A percentile compares a stretch with the other conserved stretches of the same genome.
Conservation (phyloP, 2,888 invertebrate species). For the Eutolmus rufibarbis region DNA sequence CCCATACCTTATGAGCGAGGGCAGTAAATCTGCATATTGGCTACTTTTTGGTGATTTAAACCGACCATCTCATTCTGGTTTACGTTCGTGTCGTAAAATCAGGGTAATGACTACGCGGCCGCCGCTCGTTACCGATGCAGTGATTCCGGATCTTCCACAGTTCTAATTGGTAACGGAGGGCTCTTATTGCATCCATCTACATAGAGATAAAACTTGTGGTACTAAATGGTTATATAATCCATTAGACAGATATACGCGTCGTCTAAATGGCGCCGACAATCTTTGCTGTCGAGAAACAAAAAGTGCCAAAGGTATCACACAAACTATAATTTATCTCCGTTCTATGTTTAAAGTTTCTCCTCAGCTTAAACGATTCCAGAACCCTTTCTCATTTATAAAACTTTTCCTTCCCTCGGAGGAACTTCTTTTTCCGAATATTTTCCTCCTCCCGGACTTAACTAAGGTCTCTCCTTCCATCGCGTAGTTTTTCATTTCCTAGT, state of each 20-base stretch:
- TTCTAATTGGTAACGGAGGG: conserved; percentile 26
- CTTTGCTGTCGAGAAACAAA: conserved; percentile 51
- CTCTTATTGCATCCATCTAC: conserved; percentile 16
- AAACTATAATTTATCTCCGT: conserved; percentile 53
- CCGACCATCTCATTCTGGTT: not conserved
- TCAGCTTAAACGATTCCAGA: conserved; percentile 51
- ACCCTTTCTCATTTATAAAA: conserved; percentile 51
- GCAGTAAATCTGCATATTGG: conserved; percentile 27
- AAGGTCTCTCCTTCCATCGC: conserved; percentile 31
- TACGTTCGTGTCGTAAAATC: conserved; percentile 4
- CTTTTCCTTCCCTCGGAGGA: conserved; percentile 49
- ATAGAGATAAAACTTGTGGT: conserved; percentile 49
- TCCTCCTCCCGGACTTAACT: conserved; percentile 21
- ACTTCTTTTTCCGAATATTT: conserved; percentile 36
- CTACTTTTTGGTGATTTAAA: conserved; percentile 18
- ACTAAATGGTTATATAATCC: conserved; percentile 52
- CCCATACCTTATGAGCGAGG: not conserved
- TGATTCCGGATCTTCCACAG: not conserved
- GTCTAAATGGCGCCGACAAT: conserved; percentile 51
- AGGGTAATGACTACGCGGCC: not conserved
- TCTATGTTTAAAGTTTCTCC: conserved; percentile 52
- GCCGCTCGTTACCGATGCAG: conserved; percentile 1
- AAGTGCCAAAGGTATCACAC: conserved; percentile 54
- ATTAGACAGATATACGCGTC: conserved; percentile 51
- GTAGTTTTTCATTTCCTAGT: conserved; percentile 36